phyloP scores from a whole-genome alignment of 2,113 vertebrate species.

The Trichechus manatus region DNA sequence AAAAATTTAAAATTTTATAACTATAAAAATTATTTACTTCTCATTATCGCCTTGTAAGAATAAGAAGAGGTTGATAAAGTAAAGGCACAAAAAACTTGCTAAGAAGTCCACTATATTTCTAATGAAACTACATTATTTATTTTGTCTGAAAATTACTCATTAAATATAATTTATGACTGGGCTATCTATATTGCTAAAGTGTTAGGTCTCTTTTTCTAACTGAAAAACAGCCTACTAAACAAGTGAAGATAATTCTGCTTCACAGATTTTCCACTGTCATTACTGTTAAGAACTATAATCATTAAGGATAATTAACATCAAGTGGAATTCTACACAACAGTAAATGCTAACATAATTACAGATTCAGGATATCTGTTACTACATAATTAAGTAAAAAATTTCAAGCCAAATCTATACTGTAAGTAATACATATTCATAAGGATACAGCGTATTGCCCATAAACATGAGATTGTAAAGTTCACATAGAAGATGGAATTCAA shows the following conservation, averaged over 20 bases:
- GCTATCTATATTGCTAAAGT: constrained; percentile 23
- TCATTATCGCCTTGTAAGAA: background rate
- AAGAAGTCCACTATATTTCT: background rate
- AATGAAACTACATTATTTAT: background rate
- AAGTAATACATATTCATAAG: constrained; percentile 79
- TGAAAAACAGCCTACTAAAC: constrained; percentile 30
- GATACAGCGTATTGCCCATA: constrained; percentile 63
- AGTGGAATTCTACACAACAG: constrained; percentile 77
- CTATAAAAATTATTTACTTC: background rate
- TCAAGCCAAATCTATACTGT: constrained; percentile 66
- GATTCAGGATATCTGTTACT: constrained; percentile 75
- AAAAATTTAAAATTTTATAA: background rate
- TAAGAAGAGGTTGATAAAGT: background rate
- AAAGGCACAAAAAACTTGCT: background rate
- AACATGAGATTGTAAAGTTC: background rate
- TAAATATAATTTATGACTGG: constrained; percentile 22
- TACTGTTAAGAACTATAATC: constrained; percentile 78
- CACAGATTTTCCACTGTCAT: constrained; percentile 77
- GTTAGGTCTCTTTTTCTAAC: constrained; percentile 41
- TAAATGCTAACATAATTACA: constrained; percentile 84
- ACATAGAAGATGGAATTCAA: constrained; percentile 8
- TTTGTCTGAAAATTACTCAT: background rate
- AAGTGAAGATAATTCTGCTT: constrained; percentile 69
- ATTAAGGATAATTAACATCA: constrained; percentile 81
- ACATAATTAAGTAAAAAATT: constrained; percentile 79